phyloP scores from a whole-genome alignment of 2,888 invertebrate species.

The Nymphalis polychloros region DNA sequence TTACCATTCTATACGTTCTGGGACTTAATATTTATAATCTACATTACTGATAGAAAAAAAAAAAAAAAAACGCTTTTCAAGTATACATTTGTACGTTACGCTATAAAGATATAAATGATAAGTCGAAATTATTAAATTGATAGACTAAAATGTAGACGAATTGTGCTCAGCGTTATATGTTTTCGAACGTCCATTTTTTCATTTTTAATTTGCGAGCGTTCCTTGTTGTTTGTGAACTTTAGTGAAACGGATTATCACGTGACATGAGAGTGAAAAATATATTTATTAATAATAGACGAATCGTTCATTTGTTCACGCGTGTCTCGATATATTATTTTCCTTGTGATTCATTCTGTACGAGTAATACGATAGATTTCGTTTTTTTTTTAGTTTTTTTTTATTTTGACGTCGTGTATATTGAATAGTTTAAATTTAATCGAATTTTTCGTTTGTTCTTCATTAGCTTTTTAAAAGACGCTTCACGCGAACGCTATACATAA shows the following conservation, averaged over 20 bases:
- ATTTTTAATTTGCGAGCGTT: conserved; percentile 40
- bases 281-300: not conserved
- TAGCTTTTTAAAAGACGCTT: conserved; percentile 31
- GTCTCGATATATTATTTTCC: not conserved
- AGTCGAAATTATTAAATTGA: conserved; percentile 64
- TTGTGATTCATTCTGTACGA: not conserved
- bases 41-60: conserved; percentile 60
- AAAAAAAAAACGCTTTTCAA: conserved; percentile 63
- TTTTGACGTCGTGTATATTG: not conserved
- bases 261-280: conserved; percentile 1
- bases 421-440: no score
- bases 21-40: conserved; percentile 36
- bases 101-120: conserved; percentile 53
- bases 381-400: not conserved
- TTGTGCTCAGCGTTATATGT: conserved; percentile 64
- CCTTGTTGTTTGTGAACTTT: conserved; percentile 15
- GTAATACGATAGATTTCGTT: no score
- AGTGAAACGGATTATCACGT: not conserved
- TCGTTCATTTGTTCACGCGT: not conserved
- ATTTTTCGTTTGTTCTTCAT: conserved; percentile 13
- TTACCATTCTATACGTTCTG: conserved; percentile 21
- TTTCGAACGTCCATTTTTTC: conserved; percentile 44
- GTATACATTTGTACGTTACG: conserved; percentile 68
- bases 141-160: conserved; percentile 72
- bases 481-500: conserved; percentile 43